Conservation (phyloP, 30 jellyfish, hydroid and myxozoan species). For the Turritopsis dohrnii region DNA sequence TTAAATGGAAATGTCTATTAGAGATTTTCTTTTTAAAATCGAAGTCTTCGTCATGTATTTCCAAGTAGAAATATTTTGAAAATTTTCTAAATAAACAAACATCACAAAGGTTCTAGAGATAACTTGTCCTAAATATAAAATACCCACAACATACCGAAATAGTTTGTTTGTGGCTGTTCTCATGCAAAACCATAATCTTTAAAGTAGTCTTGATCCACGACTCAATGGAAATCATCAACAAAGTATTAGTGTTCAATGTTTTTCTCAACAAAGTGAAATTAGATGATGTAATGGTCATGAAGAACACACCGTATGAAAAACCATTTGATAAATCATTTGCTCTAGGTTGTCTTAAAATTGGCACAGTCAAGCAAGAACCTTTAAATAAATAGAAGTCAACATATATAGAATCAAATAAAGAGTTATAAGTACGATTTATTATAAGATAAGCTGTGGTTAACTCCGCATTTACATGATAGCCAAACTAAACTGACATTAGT, state of each 20-base stretch:
- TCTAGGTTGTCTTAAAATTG: neutral
- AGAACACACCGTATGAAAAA: neutral
- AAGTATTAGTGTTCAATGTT: neutral
- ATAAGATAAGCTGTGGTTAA: too few relatives aligned
- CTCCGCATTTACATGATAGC: too few relatives aligned
- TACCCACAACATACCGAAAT: neutral
- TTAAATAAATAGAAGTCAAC: neutral
- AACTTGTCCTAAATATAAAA: neutral
- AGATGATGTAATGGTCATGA: neutral
- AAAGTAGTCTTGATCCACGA: neutral
- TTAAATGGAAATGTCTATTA: neutral
- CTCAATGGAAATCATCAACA: neutral
- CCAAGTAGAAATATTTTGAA: too few relatives aligned
- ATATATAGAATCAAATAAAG: too few relatives aligned
- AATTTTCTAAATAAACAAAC: too few relatives aligned
- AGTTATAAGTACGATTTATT: too few relatives aligned
- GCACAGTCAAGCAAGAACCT: conserved; percentile 2
- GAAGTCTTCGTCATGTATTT: neutral
- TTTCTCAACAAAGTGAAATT: neutral
- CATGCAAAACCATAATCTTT: neutral
- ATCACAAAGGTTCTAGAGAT: too few relatives aligned
- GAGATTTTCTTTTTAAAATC: neutral
- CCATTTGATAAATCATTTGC: neutral
- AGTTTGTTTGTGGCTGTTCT: neutral
- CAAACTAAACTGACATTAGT: too few relatives aligned